phyloP scores from a whole-genome alignment of 2,797 vertebrate genomes.

The Acrossocheilus wenchowensis region DNA sequence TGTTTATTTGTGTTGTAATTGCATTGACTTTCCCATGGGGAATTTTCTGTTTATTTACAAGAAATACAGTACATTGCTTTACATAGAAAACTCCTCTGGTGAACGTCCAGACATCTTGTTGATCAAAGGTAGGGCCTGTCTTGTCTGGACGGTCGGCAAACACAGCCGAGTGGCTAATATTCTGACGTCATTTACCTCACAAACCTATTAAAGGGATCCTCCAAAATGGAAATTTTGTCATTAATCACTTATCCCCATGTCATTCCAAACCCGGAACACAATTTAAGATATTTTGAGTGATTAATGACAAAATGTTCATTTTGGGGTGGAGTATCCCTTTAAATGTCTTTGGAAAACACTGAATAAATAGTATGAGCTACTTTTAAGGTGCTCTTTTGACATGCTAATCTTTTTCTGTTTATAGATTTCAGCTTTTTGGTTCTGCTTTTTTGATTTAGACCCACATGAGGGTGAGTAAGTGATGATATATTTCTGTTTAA shows the following conservation, averaged over 20 bases:
- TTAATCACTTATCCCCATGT: too few species aligned
- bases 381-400: not conserved
- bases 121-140: not conserved
- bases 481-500: not conserved
- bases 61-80: not conserved
- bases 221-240: too few species aligned
- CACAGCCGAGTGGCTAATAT: not conserved
- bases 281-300: too few species aligned
- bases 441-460: not conserved
- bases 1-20: not conserved
- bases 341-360: not conserved
- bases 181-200: not conserved
- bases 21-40: conserved; percentile 6
- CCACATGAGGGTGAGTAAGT: not conserved
- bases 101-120: not conserved
- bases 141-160: not conserved
- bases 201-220: too few species aligned
- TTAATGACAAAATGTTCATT: too few species aligned
- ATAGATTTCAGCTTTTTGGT: not conserved
- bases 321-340: not conserved
- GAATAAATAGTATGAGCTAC: not conserved
- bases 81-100: not conserved
- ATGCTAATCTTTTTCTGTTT: not conserved
- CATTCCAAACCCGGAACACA: too few species aligned
- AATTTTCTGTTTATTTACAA: conserved; percentile 30